These are phyloP conservation scores for Neoseiulus cucumeris DNA, from an alignment of 1,140 invertebrate genomes.

Conservation along the genomic window DNA sequence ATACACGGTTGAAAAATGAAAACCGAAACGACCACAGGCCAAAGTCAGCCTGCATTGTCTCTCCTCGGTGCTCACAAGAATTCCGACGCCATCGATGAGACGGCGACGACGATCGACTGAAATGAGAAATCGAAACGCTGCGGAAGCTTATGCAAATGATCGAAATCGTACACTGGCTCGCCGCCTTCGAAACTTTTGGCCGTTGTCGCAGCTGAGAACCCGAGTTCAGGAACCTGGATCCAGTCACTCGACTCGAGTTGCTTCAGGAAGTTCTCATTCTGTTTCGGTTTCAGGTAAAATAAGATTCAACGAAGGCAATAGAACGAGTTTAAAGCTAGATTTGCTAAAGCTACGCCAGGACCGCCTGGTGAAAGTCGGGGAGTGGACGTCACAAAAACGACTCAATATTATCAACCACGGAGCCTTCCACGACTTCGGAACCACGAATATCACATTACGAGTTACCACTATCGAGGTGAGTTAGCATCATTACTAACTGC, in stretches of 20 bases:
- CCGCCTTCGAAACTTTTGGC: no score
- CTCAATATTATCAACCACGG: conserved; percentile 61
- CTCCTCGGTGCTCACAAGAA: no score
- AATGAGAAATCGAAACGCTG: no score
- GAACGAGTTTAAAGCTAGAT: conserved; percentile 63
- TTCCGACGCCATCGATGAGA: no score
- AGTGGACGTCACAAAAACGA: conserved; percentile 49
- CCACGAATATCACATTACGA: conserved; percentile 64
- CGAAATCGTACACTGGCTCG: no score
- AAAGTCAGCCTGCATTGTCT: no score
- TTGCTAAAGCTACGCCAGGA: conserved; percentile 59
- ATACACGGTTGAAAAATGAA: no score
- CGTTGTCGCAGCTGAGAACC: neutral
- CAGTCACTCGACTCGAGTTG: neutral
- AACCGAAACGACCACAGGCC: no score
- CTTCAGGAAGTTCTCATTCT: neutral
- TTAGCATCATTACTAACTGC: conserved; percentile 13
- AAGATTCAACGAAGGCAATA: conserved; percentile 58
- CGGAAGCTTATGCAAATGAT: neutral
- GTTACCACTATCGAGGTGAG: conserved; percentile 70
- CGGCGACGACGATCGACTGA: no score
- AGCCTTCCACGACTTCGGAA: conserved; percentile 59
- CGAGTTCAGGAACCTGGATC: neutral
- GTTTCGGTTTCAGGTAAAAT: conserved; percentile 52
- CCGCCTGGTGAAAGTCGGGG: conserved; percentile 47